Base-by-base conservation (phyloP, 1,140 invertebrate genomes). In the Phocides pigmalion region DNA sequence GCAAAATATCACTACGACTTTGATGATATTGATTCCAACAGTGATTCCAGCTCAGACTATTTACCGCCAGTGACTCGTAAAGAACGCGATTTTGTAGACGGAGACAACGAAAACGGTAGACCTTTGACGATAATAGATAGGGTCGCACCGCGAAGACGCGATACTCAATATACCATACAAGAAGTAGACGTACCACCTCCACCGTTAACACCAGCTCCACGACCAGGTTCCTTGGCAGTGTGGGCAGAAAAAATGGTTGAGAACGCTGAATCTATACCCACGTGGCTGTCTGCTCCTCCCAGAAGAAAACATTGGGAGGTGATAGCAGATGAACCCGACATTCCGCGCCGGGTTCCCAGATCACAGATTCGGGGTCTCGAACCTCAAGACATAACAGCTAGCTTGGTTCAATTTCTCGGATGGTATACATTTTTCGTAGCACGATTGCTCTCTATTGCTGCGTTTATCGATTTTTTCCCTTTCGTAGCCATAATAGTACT, bases 381-480 rank as follows among this genome's bases (percentile, higher is more conserved):
- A 66, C 94, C 95, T 70, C 95, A 96, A 71, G 95, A 96, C 73
- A 91, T 93, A 2, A 91, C 94, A 0, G 94, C 94, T 6, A 93
- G 93, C 63, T 84, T 94, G 4, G 82, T 96, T 6, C 91, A 95
- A 8, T 95, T 95, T 72, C 81, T 94, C 9, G 95, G 94, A 76
- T 96, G 95, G 95, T 94, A 95, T 42, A 87, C 94, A 14, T 96
- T 95, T 71, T 93, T 96, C 19, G 72, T 94, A 3, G 92, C 94
- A 11, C 91, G 95, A 28, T 89, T 96, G 80, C 87, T 96, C 9
- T 92, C 95, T n/a, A 93, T 96, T 25, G 92, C 94, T 5, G 91
- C 93, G 0, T 95, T 95, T 74, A 94, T 94, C n/a, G 93, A 94
- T 64, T 95, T 95, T 76, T 95, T 94, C 80, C 92, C 94, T 0